Evolutionary conservation across 1,140 invertebrate species (phyloP), one percentile per base, ranked within the genome.

Genomic region (Pseudomyrmex concolor): DNA sequence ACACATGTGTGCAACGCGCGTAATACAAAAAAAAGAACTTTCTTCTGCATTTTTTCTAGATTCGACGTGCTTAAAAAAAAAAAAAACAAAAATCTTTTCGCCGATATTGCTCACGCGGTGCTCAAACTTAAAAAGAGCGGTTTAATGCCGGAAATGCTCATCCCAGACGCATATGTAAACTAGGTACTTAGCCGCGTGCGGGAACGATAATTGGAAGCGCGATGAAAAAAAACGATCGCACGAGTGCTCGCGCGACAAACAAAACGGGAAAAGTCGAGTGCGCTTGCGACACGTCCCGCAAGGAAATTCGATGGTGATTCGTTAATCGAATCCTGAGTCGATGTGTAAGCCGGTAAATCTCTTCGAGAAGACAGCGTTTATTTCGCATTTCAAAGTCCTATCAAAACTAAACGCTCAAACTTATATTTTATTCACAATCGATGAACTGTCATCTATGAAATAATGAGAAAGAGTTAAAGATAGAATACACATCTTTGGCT

Each of bases 171-270:
- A 68, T 68, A 60, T 87, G 80, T 78, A 87, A 87, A 87, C 80
- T 50, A 78, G 73, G 48, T 67, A 83, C 78, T 86, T 64, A 15
- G 72, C 60, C 60, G 48, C 71, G 71, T 76, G 78, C 48, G 43
- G 22, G 57, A 63, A 80, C 76, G 84, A 83, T 87, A 87, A 87
- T 87, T 87, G 85, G 76, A 86, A 73, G 60, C 51, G 43, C 48
- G 48, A 25, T 25, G 34, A 50, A 72, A 22, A 72, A 17, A 77
- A 66, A 22, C 70, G 70, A 82, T 62, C 22, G 45, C n/a, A 78
- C 64, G 19, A 59, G 67, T 51, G 22, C 19, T 60, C 55, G 25
- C 15, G 68, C 77, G 66, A 81, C 57, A 81, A 60, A 70, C 67
- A 60, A 72, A 72, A 72, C 9, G 78, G 43, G 68, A 54, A 22